Evolutionary conservation across 1,140 invertebrate genomes (phyloP), one percentile per base, ranked within the genome.

Genomic region (Nasonia giraulti): DNA sequence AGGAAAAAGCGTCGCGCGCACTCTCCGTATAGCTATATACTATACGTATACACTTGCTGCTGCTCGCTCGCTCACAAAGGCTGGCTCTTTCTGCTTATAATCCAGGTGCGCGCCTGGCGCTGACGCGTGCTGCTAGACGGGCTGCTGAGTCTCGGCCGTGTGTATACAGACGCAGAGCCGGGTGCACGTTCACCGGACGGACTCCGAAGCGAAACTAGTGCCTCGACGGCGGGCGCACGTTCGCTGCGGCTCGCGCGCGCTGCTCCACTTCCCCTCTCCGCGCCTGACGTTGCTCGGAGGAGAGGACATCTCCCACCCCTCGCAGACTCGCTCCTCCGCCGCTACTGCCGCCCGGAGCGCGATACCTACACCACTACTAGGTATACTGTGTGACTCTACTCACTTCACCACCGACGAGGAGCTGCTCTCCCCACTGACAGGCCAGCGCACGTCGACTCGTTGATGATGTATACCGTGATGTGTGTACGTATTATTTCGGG

Each of bases 181-280:
- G 20, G 40, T 55, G 44, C 40, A 87, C 44, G 69, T 87, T 87
- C 50, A 88, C 88, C 81, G 85, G 85, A 62, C 88, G 90, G 88
- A 87, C 87, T 89, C 88, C 88, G 78, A 90, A 82, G 85, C 85
- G 44, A 82, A 47, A 86, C 86, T 90, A 87, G 87, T 87, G 85
- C 89, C 89, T 90, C 55, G 88, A 31, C 86, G 80, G 69, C 85
- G 40, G 86, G 75, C 78, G 84, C 83, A 68, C 73, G 81, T 80
- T 78, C 85, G 7, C 40, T 44, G 27, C 27, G 6, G 40, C 40
- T 76, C 78, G 47, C 78, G 71, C 83, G 80, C 79, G 82, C 62
- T 85, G 83, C 83, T 76, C 80, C 87, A 87, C 86, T 76, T 80
- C 85, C 66, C 84, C 71, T 74, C 78, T 33, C 80, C 78, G 84